Percentiles rank a stretch among this genome's conserved stretches.
Evolutionary conservation across 2,113 vertebrate genomes (phyloP).

Genomic region (Gopherus evgoodei): DNA sequence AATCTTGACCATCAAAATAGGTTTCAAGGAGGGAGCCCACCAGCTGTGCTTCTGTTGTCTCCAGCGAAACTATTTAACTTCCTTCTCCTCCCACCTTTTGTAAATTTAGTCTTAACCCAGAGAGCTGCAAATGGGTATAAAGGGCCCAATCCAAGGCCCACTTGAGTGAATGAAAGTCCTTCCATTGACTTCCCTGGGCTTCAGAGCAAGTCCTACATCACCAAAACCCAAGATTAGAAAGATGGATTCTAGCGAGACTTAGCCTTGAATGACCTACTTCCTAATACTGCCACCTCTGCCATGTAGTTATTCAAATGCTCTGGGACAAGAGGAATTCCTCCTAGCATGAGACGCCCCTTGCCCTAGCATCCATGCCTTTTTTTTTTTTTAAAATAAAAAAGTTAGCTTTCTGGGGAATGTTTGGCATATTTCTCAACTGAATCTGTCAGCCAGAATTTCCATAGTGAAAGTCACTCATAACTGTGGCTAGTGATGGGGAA

Average conservation of each 20-base stretch:
- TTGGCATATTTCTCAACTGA: neutral
- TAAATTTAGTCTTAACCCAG: neutral
- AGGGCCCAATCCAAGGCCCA: fast-evolving
- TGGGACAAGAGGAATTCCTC: neutral
- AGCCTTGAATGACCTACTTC: neutral
- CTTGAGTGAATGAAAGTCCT: neutral
- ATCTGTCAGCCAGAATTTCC: fast-evolving
- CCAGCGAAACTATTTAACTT: neutral
- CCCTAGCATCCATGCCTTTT: neutral
- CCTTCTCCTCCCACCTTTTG: fast-evolving
- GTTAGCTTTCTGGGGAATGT: neutral
- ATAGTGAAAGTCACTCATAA: neutral
- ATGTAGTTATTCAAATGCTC: neutral
- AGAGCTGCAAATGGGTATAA: fast-evolving
- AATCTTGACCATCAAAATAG: fast-evolving
- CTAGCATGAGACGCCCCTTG: neutral
- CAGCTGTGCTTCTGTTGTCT: neutral
- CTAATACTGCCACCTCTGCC: neutral
- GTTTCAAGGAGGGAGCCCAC: fast-evolving
- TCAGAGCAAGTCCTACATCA: neutral
- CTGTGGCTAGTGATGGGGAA: neutral
- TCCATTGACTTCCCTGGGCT: fast-evolving
- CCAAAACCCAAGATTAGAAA: fast-evolving
- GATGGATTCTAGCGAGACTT: fast-evolving
- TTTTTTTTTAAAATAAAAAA: too few species aligned